These are phyloP conservation scores for Drosophila ogumai DNA, from an alignment of 1,140 invertebrate genomes.

Conservation along the genomic window DNA sequence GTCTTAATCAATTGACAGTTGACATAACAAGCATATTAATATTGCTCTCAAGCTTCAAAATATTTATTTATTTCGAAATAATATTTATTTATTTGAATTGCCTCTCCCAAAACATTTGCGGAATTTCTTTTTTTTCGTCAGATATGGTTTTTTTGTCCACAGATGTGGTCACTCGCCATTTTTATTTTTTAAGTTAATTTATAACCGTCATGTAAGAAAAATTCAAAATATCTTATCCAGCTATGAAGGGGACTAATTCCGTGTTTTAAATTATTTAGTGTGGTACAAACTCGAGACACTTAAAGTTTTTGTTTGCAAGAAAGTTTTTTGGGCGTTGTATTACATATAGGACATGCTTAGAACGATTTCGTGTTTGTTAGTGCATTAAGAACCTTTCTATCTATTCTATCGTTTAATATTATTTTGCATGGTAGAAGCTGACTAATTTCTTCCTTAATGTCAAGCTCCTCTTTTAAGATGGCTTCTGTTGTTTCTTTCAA, in stretches of 20 bases:
- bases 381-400: no score
- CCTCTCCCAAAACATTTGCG: slow-evolving; percentile 4
- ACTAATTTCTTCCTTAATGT: not conserved
- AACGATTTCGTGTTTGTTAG: not conserved
- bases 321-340: no score
- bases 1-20: not conserved
- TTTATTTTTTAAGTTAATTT: not conserved
- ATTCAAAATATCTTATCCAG: slow-evolving; percentile 1
- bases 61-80: no score
- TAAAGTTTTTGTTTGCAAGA: no score
- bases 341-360: no score
- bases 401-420: not conserved
- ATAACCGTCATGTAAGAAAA: not conserved
- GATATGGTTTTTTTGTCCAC: not conserved
- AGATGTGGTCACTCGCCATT: not conserved
- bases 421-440: not conserved
- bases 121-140: not conserved
- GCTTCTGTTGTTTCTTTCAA: not conserved
- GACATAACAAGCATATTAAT: not conserved
- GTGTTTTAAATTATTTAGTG: not conserved
- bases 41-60: not conserved
- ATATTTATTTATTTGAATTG: no score
- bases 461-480: not conserved
- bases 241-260: not conserved
- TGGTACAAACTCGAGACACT: no score